Conservation (phyloP, 2,888 invertebrate species). For the Drosophila gaucha region DNA sequence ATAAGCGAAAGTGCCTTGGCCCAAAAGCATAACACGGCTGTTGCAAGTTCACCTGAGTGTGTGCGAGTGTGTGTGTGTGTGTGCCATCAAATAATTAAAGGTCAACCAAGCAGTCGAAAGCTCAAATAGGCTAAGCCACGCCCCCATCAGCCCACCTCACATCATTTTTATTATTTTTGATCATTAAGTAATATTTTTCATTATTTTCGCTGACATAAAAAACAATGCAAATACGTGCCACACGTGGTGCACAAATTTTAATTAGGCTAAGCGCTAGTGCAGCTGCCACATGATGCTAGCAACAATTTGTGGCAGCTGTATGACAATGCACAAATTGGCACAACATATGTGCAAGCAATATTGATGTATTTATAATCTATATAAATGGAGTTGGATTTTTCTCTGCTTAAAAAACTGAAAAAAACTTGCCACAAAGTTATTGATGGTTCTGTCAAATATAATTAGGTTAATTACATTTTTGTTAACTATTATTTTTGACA, state of each 20-base stretch:
- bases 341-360: constrained; percentile 6
- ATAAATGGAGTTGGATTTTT: background rate
- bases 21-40: constrained; percentile 18
- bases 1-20: constrained; percentile 76
- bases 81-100: constrained; percentile 67
- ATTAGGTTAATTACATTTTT: background rate
- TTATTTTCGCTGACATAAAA: constrained; percentile 6
- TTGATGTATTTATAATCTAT: constrained; percentile 3
- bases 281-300: constrained; percentile 17
- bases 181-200: constrained; percentile 31
- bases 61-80: constrained; percentile 4
- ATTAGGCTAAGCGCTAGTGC: constrained; percentile 48
- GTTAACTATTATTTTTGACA: background rate
- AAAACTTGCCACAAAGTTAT: background rate
- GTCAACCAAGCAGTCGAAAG: constrained; percentile 54
- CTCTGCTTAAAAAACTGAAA: too few species aligned
- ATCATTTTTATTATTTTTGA: constrained; percentile 26
- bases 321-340: background rate
- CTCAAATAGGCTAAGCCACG: background rate
- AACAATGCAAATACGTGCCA: constrained; percentile 36
- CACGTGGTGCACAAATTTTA: constrained; percentile 40
- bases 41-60: constrained; percentile 1
- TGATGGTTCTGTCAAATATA: constrained; percentile 7
- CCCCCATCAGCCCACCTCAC: background rate
- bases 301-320: constrained; percentile 9